Base-by-base conservation (phyloP, 2,113 vertebrate species). In the pig (Sus scrofa) region DNA sequence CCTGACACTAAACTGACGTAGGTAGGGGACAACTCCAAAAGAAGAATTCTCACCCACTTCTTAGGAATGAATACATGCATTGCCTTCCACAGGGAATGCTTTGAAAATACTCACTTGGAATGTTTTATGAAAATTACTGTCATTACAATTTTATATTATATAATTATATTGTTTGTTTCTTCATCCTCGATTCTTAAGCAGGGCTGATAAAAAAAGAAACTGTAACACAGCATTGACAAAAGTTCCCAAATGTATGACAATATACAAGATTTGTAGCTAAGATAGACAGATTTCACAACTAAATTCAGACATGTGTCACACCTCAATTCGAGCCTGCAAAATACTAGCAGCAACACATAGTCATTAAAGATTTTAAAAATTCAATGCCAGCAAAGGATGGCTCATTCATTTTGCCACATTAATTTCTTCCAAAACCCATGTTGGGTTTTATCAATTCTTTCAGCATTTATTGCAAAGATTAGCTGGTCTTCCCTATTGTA, bases 91-190 rank as follows among this genome's bases (percentile, higher is more conserved):
- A 95, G 24, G 63, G n/a, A 68, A 26, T 67, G 65, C 5, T 87
- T 27, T 94, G 37, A 90, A 89, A 93, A 90, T 63, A 79, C 56
- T 75, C 73, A 70, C 22, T 81, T 82, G 37, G n/a, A 75, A 92
- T 86, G 44, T 62, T 95, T 94, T 75, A 63, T 54, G 50, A 95
- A 89, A 96, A 89, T 78, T 52, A 93, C 14, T 56, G 63, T 19
- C 22, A 74, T n/a, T 93, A 60, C 19, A 62, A 79, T 91, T 92
- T 54, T 91, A 32, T 91, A 88, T 24, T 26, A 82, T 79, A 16
- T 58, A 79, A 78, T 84, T 82, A 78, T n/a, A 27, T 52, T 68
- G 65, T 70, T 70, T 86, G 56, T 70, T 73, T 87, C 18, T 83
- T 34, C 4, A 87, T 39, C 32, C 19, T 84, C 60, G 81, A 52